Base-by-base conservation (phyloP, 2,888 invertebrate genomes). In the Arctia plantaginis region DNA sequence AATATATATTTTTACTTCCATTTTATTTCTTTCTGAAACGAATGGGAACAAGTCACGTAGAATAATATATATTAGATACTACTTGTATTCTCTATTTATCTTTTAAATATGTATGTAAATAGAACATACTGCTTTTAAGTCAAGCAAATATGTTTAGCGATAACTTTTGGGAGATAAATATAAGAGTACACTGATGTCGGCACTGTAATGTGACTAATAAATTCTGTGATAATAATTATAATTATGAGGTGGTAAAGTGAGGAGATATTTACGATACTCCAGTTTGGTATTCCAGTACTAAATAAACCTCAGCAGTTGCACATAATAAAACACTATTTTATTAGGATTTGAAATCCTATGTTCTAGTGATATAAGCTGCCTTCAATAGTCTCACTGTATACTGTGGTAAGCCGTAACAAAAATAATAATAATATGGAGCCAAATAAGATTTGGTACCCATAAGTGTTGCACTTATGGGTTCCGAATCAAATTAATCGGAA, bases 131-230 rank as follows among this genome's bases (percentile, higher is more conserved):
- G n/a, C 12, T 55, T 55, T 55, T 23, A 27, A n/a, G n/a, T 23
- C 23, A 51, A 55, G 51, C 51, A 47, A 35, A 55, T 59, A 30
- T 35, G n/a, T 39, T 39, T 35, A 65, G 30, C 23, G 35, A 65
- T 59, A 59, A 59, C 59, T 59, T 59, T 62, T 62, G 62, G 30
- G 30, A 62, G 62, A 62, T 62, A 30, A 30, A 62, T 62, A 62
- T 30, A 30, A 62, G 30, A 62, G 30, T 62, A 15, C 12, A 62
- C 62, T 62, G 59, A 62, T 62, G 62, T 8, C 62, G 62, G 62
- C 13, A 30, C 30, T 62, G 18, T 62, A 27, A 18, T 18, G 62
- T 27, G 30, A 30, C 62, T 62, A 30, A 62, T 3, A 6, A 27
- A 62, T 30, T 59, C 13, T 3, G 59, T 27, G n/a, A 12, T 13